Evolutionary conservation across 2,888 invertebrate species (phyloP), one percentile per base, ranked within the genome.

Genomic region (Xanthia togata): DNA sequence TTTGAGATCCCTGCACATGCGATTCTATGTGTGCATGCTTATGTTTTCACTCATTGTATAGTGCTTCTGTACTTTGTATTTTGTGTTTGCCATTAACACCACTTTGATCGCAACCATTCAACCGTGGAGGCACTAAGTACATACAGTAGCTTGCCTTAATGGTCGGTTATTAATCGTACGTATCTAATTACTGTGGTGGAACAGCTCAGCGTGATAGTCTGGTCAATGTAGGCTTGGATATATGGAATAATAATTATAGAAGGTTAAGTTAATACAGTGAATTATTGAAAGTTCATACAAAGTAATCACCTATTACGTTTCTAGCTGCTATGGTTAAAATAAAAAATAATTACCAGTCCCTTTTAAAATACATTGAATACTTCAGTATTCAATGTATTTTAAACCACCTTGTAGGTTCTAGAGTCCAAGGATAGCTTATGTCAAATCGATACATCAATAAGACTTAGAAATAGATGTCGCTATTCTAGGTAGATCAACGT

Each of bases 111-210:
- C 23, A 75, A 72, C 70, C 64, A 76, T 65, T 72, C 70, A 79
- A 76, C 73, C 73, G 60, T 71, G 53, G 26, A 78, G 71, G 78
- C 59, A 78, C 68, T 73, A 71, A 73, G 76, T 78, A 67, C 71
- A 71, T 57, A 73, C 83, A 86, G 86, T 74, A 79, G 86, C 79
- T 26, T 64, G 60, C 64, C 55, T 77, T 86, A 86, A 86, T 86
- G 69, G 70, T 62, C 17, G 59, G 86, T 76, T 84, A 82, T 87
- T 87, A 87, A 87, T 83, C 72, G 73, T 70, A 67, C 63, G 69
- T 84, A 88, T 87, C 79, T 76, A 81, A 83, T 87, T 84, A 84
- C 78, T 74, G 68, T 62, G 44, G 63, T 67, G 65, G 83, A 70
- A 69, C 88, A 44, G 44, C 44, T 73, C 81, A 71, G 84, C 74